Evolutionary conservation across 2,797 vertebrate genomes (phyloP).

Genomic region (Mormyrops attenuatus): DNA sequence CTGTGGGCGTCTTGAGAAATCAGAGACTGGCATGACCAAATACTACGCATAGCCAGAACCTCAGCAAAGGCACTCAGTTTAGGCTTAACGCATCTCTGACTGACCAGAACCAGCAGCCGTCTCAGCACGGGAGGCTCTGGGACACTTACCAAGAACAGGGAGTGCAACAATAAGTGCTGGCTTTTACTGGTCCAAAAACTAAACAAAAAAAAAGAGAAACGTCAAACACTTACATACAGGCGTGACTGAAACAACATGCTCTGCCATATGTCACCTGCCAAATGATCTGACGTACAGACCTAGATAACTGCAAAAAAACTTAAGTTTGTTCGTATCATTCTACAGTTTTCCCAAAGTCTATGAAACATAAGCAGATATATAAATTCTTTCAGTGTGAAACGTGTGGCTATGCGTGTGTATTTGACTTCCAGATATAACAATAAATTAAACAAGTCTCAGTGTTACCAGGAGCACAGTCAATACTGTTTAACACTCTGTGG

Average conservation of each 20-base stretch:
- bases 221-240: background rate
- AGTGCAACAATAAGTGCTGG: background rate
- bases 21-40: background rate
- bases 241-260: background rate
- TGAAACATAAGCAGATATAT: background rate
- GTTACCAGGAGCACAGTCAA: background rate
- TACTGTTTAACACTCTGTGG: background rate
- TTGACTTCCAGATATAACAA: background rate
- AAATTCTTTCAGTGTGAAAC: background rate
- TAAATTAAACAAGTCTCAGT: constrained; percentile 2
- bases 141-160: background rate
- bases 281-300: background rate
- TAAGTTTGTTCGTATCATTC: background rate
- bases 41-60: background rate
- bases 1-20: background rate
- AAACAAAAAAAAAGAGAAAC: background rate
- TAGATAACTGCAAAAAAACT: background rate
- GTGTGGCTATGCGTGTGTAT: background rate
- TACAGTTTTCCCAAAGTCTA: background rate
- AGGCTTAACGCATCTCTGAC: background rate
- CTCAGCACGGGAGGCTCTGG: background rate
- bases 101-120: background rate
- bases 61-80: background rate
- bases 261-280: background rate
- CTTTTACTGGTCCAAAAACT: background rate